Percentiles rank a stretch among this genome's conserved stretches.
Conservation (phyloP, 2,888 invertebrate genomes). For the Callosobruchus maculatus region DNA sequence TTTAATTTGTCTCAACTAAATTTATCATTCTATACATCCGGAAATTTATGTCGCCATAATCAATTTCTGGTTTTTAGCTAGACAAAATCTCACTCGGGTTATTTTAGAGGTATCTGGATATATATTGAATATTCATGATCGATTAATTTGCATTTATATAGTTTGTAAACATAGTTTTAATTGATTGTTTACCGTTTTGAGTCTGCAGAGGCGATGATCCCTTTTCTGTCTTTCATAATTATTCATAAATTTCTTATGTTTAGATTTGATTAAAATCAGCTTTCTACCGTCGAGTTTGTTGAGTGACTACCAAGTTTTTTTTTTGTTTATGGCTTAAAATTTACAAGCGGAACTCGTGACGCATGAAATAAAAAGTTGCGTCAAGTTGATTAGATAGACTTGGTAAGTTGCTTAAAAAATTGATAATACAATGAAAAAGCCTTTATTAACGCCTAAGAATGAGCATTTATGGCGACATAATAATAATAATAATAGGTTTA, state of each 20-base stretch:
- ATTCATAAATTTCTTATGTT: neutral
- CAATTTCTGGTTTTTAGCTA: neutral
- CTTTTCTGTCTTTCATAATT: neutral
- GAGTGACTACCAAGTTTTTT: neutral
- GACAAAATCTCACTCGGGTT: neutral
- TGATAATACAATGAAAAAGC: too few species aligned
- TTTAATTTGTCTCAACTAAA: neutral
- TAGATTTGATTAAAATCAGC: neutral
- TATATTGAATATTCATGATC: neutral
- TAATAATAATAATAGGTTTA: too few species aligned
- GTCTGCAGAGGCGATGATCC: neutral
- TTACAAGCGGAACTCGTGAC: too few species aligned
- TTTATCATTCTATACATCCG: neutral
- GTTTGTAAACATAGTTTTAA: neutral
- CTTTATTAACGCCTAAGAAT: too few species aligned
- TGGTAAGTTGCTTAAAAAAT: too few species aligned
- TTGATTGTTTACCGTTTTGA: neutral
- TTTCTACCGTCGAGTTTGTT: neutral
- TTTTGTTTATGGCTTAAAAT: neutral
- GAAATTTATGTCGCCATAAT: neutral
- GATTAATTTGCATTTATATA: neutral
- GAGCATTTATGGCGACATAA: too few species aligned
- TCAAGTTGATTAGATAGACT: too few species aligned
- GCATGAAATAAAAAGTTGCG: too few species aligned
- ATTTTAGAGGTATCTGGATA: neutral